Evolutionary conservation across 2,113 vertebrate genomes (phyloP), one percentile per base, ranked within the genome.

Genomic region (Phycodurus eques): DNA sequence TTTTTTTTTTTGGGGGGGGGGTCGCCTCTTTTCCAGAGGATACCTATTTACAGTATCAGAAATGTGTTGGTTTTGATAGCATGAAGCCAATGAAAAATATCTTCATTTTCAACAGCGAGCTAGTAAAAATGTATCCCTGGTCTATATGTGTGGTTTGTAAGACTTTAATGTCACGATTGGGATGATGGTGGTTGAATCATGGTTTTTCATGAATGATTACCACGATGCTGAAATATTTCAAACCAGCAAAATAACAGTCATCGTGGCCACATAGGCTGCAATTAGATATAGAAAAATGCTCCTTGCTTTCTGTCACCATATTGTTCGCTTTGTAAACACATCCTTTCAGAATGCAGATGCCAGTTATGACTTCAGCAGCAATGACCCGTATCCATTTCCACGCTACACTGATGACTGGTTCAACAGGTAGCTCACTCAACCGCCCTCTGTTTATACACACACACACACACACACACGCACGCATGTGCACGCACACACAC

Each of bases 331-430:
- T 59, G 35, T 79, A 63, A 87, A 77, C 74, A 22, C 67, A 57
- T 75, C 71, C 49, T 96, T 96, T 85, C 94, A 99, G 98, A 98
- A 99, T 35, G 95, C 97, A 8, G 95, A 98, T 78, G 98, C 98
- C 83, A 99, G 98, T 90, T 99, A 97, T 0, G 98, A 99, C 92
- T 99, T 99, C 92, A 99, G 98, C 92, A 98, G 98, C 88, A 99
- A 99, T 0, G 98, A 99, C 85, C 98, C 96, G 3, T 99, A 90
- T 73, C 98, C 98, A 0, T 99, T 98, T 69, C 98, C 98, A 3
- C 96, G 98, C 74, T 99, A 99, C 71, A 99, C 97, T 67, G 96
- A 98, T 7, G 98, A 99, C 93, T 99, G 98, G 98, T 99, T 99
- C 89, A 99, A 99, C 96, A 99, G 98, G 98, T 98, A 94, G 64